Percentiles rank a stretch among this genome's conserved stretches.
phyloP scores from a whole-genome alignment of 2,797 vertebrate genomes.

The Gadopsis marmoratus region DNA sequence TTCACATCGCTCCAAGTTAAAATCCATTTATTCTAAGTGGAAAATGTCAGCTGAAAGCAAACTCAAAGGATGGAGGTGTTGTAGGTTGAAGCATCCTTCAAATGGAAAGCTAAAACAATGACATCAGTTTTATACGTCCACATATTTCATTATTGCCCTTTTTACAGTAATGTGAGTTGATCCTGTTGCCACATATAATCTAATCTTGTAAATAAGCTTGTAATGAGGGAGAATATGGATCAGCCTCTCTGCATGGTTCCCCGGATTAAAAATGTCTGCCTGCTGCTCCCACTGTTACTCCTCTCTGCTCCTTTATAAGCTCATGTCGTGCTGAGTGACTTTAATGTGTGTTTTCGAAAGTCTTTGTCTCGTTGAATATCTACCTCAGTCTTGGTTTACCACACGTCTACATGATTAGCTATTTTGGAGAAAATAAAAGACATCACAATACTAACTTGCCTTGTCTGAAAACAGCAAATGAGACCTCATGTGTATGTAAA shows the following conservation, averaged over 20 bases:
- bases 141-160: conserved; percentile 37
- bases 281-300: conserved; percentile 63
- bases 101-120: conserved; percentile 22
- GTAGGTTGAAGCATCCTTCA: conserved; percentile 19
- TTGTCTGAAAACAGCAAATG: conserved; percentile 46
- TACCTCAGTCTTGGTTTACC: conserved; percentile 83
- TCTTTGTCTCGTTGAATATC: conserved; percentile 70
- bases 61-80: conserved; percentile 15
- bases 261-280: conserved; percentile 69
- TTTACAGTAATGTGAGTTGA: conserved; percentile 52
- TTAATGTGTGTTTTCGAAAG: conserved; percentile 53
- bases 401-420: conserved; percentile 58
- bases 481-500: conserved; percentile 40
- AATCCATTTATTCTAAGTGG: conserved; percentile 61
- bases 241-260: conserved; percentile 65
- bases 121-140: conserved; percentile 10
- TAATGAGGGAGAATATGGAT: conserved; percentile 67
- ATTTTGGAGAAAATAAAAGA: conserved; percentile 21
- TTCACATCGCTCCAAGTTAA: conserved; percentile 39
- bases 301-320: conserved; percentile 49
- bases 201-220: conserved; percentile 75
- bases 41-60: conserved; percentile 36
- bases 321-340: conserved; percentile 52
- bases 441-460: conserved; percentile 56
- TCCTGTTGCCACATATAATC: conserved; percentile 64